A percentile compares a stretch with the other conserved stretches of the same genome.
phyloP scores from a whole-genome alignment of 2,113 vertebrate genomes.

The Myrmecobius fasciatus region DNA sequence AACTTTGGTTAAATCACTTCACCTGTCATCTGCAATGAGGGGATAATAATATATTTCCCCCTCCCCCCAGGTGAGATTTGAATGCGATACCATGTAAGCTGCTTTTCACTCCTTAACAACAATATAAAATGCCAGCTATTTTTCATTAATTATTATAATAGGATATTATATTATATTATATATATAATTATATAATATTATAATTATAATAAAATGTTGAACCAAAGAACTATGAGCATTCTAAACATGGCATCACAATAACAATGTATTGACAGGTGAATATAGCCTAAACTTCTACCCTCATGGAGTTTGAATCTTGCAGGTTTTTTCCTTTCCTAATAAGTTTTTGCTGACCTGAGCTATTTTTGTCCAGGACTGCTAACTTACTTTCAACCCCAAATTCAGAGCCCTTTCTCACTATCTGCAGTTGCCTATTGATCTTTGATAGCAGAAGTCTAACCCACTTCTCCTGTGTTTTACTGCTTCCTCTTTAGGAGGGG shows the following conservation, averaged over 20 bases:
- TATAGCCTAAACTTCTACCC: background rate
- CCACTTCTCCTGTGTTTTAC: too few species aligned
- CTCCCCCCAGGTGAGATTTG: background rate
- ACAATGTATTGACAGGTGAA: background rate
- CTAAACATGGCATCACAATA: background rate
- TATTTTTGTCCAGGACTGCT: background rate
- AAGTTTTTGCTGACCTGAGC: background rate
- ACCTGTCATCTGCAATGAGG: too few species aligned
- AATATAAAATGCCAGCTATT: background rate
- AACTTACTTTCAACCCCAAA: background rate
- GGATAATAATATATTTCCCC: too few species aligned
- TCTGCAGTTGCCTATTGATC: too few species aligned
- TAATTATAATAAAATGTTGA: too few species aligned
- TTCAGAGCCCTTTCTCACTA: background rate
- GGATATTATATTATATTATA: too few species aligned
- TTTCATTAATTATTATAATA: background rate
- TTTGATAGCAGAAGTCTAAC: too few species aligned
- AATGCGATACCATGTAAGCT: background rate
- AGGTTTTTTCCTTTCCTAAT: background rate
- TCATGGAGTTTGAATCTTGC: background rate
- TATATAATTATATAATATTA: too few species aligned
- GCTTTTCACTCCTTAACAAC: too few species aligned
- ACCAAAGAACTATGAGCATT: background rate
- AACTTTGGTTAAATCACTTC: too few species aligned
- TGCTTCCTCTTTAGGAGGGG: too few species aligned